Percentiles rank a stretch among this genome's conserved stretches.
phyloP scores from a whole-genome alignment of 2,797 vertebrate genomes.

The Parotocinclus haroldoi region DNA sequence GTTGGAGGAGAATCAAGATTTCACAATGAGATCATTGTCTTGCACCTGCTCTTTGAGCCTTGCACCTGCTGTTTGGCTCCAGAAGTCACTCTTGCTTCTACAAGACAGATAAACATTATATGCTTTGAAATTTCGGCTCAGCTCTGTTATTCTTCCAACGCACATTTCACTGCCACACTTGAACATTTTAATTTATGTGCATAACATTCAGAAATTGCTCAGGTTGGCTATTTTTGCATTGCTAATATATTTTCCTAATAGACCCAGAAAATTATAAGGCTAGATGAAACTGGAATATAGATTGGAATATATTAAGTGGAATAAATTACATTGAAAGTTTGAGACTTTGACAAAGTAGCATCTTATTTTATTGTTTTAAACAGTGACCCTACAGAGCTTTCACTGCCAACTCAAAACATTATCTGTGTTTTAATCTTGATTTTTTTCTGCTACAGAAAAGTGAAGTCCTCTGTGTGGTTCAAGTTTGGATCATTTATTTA shows the following conservation, averaged over 20 bases:
- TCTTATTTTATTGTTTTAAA: no score
- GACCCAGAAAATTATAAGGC: neutral
- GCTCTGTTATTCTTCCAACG: neutral
- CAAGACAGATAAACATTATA: constrained; percentile 19
- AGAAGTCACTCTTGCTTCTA: constrained; percentile 58
- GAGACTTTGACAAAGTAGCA: no score
- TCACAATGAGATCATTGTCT: constrained; percentile 71
- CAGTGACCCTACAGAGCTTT: no score
- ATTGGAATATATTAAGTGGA: no score
- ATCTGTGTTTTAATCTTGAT: no score
- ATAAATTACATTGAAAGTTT: no score
- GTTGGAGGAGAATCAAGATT: constrained; percentile 65
- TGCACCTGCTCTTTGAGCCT: constrained; percentile 48
- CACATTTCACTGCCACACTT: neutral
- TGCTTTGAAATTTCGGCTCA: neutral
- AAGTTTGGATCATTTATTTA: no score
- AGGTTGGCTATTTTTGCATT: neutral
- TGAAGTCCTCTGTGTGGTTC: no score
- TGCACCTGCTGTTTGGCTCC: constrained; percentile 71
- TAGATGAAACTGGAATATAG: no score
- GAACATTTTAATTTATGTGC: constrained; percentile 1
- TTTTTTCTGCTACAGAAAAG: no score
- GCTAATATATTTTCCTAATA: neutral
- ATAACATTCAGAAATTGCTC: neutral
- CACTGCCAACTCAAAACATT: no score